Conservation (phyloP, 2,888 invertebrate genomes). For the Ametastegia equiseti region DNA sequence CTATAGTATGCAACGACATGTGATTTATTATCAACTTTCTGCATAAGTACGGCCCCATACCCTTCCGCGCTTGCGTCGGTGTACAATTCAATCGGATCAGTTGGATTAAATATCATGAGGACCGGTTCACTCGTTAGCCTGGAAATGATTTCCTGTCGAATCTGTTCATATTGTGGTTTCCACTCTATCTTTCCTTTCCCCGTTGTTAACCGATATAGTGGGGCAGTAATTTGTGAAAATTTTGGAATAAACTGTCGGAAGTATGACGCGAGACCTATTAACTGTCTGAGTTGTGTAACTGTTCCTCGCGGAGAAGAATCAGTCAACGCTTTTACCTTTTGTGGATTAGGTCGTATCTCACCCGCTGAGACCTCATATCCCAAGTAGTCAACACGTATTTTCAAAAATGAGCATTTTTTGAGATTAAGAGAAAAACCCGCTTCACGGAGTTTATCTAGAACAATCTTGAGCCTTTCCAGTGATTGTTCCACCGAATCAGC, state of each 20-base stretch:
- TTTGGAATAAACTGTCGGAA: conserved; percentile 53
- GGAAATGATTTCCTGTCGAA: conserved; percentile 50
- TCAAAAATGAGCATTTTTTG: conserved; percentile 62
- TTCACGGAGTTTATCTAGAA: background rate
- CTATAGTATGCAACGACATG: no score
- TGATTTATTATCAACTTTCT: no score
- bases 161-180: conserved; percentile 39
- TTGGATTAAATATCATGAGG: conserved; percentile 47
- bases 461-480: background rate
- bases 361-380: conserved; percentile 62
- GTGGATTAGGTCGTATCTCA: conserved; percentile 60
- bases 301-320: conserved; percentile 77
- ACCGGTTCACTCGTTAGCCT: conserved; percentile 44
- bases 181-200: conserved; percentile 48
- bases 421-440: conserved; percentile 4
- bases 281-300: conserved; percentile 75
- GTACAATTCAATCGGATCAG: conserved; percentile 50
- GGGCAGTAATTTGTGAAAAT: conserved; percentile 43
- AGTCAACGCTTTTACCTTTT: conserved; percentile 68
- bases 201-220: conserved; percentile 27
- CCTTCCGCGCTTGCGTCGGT: no score
- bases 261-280: conserved; percentile 44
- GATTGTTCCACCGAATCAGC: background rate
- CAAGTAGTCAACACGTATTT: conserved; percentile 63
- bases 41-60: no score